phyloP scores from a whole-genome alignment of 2,888 invertebrate species.

The Pseudococcus longispinus region DNA sequence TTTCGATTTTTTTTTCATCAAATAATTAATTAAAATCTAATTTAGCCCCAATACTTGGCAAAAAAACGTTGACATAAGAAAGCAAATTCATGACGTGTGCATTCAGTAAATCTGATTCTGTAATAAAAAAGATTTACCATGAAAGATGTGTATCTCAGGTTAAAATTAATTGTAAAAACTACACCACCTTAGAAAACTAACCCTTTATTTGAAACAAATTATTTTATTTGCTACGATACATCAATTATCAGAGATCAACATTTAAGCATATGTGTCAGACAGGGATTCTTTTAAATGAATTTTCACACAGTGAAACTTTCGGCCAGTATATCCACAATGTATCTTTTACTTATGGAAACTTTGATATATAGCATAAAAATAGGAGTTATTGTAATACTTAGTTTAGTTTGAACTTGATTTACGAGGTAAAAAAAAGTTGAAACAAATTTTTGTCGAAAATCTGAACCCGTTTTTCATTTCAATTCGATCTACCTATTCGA shows the following conservation, averaged over 20 bases:
- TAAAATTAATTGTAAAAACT: not conserved
- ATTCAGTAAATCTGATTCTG: too few relatives aligned
- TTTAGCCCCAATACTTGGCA: too few relatives aligned
- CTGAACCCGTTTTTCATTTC: not conserved
- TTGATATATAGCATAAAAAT: slow-evolving; percentile 23
- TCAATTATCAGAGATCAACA: slow-evolving; percentile 3
- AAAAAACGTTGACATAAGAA: too few relatives aligned
- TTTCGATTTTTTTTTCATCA: too few relatives aligned
- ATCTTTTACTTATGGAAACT: slow-evolving; percentile 1
- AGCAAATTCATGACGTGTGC: too few relatives aligned
- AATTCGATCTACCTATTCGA: not conserved
- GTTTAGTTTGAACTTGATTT: not conserved
- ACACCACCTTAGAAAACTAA: not conserved
- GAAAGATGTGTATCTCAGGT: not conserved
- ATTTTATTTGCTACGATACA: not conserved
- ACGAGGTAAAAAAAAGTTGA: slow-evolving; percentile 17
- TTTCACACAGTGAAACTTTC: not conserved
- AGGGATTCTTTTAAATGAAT: not conserved
- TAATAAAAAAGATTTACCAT: too few relatives aligned
- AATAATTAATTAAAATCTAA: too few relatives aligned
- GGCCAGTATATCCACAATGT: not conserved
- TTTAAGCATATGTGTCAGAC: slow-evolving; percentile 17
- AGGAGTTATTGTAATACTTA: slow-evolving; percentile 2
- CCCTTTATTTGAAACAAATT: not conserved
- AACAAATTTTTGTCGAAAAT: not conserved